phyloP scores from a whole-genome alignment of 2,888 invertebrate species.

The Microdon myrmicae region DNA sequence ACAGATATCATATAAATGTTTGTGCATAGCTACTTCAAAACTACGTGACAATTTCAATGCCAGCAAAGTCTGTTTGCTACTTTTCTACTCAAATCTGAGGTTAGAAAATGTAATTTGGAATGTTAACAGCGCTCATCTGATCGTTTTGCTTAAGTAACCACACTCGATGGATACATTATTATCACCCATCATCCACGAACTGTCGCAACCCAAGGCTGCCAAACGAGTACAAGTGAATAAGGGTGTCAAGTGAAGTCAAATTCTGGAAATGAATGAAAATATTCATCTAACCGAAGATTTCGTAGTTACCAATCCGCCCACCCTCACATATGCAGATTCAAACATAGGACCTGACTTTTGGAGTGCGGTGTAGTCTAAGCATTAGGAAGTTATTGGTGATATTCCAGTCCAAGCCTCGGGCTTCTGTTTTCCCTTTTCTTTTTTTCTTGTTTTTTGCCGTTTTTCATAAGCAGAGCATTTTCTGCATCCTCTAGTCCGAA shows the following conservation, averaged over 20 bases:
- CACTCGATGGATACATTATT: too few relatives aligned
- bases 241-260: constrained; percentile 45
- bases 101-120: too few relatives aligned
- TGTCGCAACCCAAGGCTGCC: too few relatives aligned
- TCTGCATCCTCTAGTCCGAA: constrained; percentile 30
- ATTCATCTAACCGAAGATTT: constrained; percentile 27
- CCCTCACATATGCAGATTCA: neutral
- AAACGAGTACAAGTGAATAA: constrained; percentile 41
- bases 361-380: constrained; percentile 30
- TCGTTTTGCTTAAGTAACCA: too few relatives aligned
- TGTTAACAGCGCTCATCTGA: too few relatives aligned
- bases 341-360: neutral
- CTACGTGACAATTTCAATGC: too few relatives aligned
- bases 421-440: constrained; percentile 1
- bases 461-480: too few relatives aligned
- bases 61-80: too few relatives aligned
- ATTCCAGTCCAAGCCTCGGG: constrained; percentile 10
- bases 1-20: too few relatives aligned
- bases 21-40: too few relatives aligned
- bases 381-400: constrained; percentile 34
- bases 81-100: too few relatives aligned
- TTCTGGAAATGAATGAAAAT: constrained; percentile 43
- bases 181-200: too few relatives aligned
- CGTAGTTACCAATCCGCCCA: neutral
- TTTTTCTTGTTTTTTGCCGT: neutral